Base-by-base conservation (phyloP, 2,888 invertebrate genomes). In the Stramonita haemastoma region DNA sequence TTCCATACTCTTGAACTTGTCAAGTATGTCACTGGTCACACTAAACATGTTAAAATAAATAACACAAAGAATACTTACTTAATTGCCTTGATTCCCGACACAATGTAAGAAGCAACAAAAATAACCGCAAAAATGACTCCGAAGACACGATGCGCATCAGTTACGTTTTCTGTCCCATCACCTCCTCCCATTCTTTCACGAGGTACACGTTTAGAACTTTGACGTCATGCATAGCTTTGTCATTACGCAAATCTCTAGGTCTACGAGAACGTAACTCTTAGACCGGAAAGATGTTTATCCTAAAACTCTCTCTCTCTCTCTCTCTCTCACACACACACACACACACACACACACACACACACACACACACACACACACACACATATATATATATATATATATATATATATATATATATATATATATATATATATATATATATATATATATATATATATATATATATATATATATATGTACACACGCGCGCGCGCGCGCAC, bases 61-160 rank as follows among this genome's bases (percentile, higher is more conserved):
- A n/a, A 77, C 29, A 15, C 29, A 77, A 81, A 34, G 0, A 8
- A 22, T 34, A 36, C 34, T 81, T 34, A 81, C 81, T 0, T 36
- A 19, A 81, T 22, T 36, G 81, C 81, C 36, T 81, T 81, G 81
- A 81, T 36, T 34, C 81, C 81, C 34, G 81, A 81, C 34, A 81
- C 34, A 22, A 36, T 11, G 36, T 81, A 81, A 81, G 36, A 36
- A 36, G 34, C 11, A 34, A 81, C 36, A 29, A 81, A 81, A 34
- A 36, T 22, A 34, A 22, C 17, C 6, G 15, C 36, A 81, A 81
- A 15, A 36, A 81, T 17, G 81, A 36, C 29, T 34, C 34, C 81
- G 26, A 36, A 26, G 19, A 36, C 36, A 34, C 34, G 34, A 22
- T 81, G 81, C 15, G 17, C 81, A 26, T 1, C 17, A 34, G 4